Percentiles rank a stretch among this genome's conserved stretches.
These are phyloP conservation scores for Leucoraja erinaceus DNA, from an alignment of 2,113 vertebrate genomes.

Conservation along the genomic window DNA sequence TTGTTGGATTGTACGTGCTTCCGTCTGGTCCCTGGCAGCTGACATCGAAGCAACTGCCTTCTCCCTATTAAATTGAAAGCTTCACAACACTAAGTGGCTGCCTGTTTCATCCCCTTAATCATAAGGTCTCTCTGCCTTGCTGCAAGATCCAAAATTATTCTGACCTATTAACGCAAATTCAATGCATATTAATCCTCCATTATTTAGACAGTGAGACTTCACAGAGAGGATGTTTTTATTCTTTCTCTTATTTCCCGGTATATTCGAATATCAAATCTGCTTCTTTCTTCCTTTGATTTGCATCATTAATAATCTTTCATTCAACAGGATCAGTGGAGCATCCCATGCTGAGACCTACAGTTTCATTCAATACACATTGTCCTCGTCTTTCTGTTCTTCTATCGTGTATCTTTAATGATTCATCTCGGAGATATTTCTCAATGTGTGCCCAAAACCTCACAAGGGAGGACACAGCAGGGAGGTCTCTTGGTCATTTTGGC, in stretches of 20 bases:
- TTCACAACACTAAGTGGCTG: background rate
- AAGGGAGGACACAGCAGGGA: background rate
- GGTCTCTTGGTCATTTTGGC: too few relatives aligned
- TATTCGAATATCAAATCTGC: background rate
- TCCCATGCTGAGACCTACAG: background rate
- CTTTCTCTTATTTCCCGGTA: background rate
- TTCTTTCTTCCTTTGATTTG: background rate
- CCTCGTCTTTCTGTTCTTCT: background rate
- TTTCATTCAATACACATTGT: background rate
- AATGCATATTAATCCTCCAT: constrained; percentile 17
- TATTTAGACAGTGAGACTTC: background rate
- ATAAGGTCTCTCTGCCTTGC: constrained; percentile 21
- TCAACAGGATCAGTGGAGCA: background rate
- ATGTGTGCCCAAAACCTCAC: background rate
- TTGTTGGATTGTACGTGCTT: background rate
- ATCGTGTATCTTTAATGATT: background rate
- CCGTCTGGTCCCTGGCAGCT: background rate
- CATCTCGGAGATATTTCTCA: background rate
- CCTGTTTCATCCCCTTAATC: background rate
- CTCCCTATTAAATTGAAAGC: background rate
- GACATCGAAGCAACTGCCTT: constrained; percentile 10
- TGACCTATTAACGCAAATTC: constrained; percentile 25
- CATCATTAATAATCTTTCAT: background rate
- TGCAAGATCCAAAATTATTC: constrained; percentile 2
- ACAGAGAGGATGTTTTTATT: background rate